Conservation (phyloP, 2,113 vertebrate species). For the Charina bottae region DNA sequence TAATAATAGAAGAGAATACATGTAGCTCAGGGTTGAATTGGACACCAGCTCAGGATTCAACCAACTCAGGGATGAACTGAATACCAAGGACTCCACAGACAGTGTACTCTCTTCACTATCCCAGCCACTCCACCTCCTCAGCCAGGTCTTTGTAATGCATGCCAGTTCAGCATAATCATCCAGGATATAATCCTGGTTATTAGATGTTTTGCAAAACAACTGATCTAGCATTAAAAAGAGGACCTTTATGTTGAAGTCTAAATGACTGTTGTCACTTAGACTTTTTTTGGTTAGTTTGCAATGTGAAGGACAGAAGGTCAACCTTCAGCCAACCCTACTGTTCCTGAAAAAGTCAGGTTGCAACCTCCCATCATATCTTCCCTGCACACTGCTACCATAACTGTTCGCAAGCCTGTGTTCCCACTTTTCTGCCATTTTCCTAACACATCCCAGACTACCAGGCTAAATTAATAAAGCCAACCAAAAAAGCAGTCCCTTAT, state of each 20-base stretch:
- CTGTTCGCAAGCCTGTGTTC: no score
- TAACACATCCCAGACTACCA: no score
- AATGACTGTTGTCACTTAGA: background rate
- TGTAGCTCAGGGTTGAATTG: no score
- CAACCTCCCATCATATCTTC: no score
- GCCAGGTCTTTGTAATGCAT: background rate
- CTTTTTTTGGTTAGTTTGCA: background rate
- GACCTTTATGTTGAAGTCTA: background rate
- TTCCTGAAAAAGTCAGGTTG: no score
- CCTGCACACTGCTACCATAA: no score
- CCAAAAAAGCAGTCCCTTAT: background rate
- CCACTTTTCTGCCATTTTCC: no score
- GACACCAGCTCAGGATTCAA: no score
- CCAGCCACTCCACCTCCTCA: background rate
- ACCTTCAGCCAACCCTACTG: no score
- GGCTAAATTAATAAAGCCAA: background rate
- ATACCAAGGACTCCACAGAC: no score
- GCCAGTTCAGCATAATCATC: background rate
- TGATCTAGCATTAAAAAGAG: background rate
- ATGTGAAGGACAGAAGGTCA: background rate
- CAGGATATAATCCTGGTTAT: background rate
- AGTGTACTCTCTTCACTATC: background rate
- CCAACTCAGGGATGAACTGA: no score
- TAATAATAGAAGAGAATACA: no score
- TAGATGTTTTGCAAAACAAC: background rate